phyloP scores from a whole-genome alignment of 2,888 invertebrate species.

The Dicyrtomina minuta region DNA sequence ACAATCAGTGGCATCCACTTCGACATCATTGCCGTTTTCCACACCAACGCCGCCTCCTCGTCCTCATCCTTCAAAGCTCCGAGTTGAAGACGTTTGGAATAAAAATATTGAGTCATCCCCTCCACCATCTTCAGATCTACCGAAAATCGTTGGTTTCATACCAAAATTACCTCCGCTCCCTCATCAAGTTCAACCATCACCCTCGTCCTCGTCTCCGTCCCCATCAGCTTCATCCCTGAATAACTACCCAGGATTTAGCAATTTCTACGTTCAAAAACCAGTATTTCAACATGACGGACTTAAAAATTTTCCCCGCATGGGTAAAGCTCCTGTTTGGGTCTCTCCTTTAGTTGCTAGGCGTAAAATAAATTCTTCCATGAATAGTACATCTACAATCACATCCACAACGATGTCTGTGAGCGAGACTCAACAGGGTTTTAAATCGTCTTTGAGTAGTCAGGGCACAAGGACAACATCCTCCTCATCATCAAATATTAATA shows the following conservation, averaged over 20 bases:
- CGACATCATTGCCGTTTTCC: neutral
- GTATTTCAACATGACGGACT: constrained; percentile 25
- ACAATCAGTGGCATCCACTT: neutral
- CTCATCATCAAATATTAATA: neutral
- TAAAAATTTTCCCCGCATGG: constrained; percentile 42
- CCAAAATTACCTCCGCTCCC: constrained; percentile 23
- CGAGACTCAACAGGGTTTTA: no score
- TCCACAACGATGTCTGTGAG: no score
- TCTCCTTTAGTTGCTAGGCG: constrained; percentile 45
- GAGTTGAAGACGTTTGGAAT: constrained; percentile 33
- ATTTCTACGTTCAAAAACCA: constrained; percentile 23
- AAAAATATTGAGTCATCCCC: constrained; percentile 29
- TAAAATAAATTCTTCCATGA: constrained; percentile 11
- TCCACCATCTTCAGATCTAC: constrained; percentile 22
- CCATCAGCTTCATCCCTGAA: neutral
- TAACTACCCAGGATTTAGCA: constrained; percentile 19
- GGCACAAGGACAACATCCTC: no score
- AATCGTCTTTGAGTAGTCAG: no score
- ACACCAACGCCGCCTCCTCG: neutral
- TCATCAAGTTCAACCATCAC: neutral
- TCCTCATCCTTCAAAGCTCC: constrained; percentile 7
- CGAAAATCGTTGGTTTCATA: constrained; percentile 25
- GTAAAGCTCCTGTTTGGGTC: constrained; percentile 49
- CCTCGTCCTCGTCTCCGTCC: neutral
- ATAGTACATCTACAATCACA: no score